Evolutionary conservation across 2,888 invertebrate species (phyloP).

Genomic region (Ornithoptera alexandrae): DNA sequence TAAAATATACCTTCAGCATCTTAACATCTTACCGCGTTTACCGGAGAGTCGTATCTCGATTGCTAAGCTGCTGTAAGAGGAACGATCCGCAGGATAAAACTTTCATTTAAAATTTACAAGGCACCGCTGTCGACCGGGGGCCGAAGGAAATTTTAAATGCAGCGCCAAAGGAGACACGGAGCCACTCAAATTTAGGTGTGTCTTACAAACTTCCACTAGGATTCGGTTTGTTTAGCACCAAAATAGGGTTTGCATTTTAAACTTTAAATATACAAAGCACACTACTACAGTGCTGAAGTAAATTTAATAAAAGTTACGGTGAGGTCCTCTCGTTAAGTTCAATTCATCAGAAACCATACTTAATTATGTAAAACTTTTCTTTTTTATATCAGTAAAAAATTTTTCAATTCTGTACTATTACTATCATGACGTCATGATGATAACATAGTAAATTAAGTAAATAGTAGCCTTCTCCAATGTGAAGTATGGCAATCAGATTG

Average conservation of each 20-base stretch:
- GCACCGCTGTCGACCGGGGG: conserved; percentile 23
- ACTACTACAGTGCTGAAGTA: too few relatives aligned
- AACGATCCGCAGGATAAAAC: conserved; percentile 33
- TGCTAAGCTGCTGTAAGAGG: conserved; percentile 32
- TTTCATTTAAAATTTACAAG: conserved; percentile 36
- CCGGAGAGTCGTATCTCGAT: conserved; percentile 27
- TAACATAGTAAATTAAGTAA: too few relatives aligned
- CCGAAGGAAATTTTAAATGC: conserved; percentile 33
- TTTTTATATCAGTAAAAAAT: too few relatives aligned
- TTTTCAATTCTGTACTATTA: too few relatives aligned
- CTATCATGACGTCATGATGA: too few relatives aligned
- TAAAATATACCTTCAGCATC: conserved; percentile 25
- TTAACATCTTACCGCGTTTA: conserved; percentile 29
- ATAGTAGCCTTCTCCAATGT: too few relatives aligned
- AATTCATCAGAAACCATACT: too few relatives aligned
- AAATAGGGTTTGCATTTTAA: background rate
- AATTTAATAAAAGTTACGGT: too few relatives aligned
- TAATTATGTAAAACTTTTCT: too few relatives aligned
- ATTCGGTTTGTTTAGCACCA: background rate
- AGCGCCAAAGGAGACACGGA: conserved; percentile 33
- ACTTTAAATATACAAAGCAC: background rate
- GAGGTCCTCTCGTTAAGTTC: too few relatives aligned
- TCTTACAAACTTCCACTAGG: conserved; percentile 20
- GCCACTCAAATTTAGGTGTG: conserved; percentile 32
- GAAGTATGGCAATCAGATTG: too few relatives aligned